phyloP scores from a whole-genome alignment of 2,797 vertebrate genomes.

The Mallotus villosus region DNA sequence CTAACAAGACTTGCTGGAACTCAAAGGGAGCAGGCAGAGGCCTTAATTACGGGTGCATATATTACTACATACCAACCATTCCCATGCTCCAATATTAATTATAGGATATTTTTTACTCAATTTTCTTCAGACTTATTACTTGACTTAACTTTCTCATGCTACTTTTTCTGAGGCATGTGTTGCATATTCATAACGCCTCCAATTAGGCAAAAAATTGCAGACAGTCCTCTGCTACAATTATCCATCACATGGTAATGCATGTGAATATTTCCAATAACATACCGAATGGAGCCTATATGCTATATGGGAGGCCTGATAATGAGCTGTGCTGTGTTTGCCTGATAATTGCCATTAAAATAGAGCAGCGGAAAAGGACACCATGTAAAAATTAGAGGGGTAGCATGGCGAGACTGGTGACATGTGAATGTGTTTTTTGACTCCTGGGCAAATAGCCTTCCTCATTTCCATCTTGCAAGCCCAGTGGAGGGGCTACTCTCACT shows the following conservation, averaged over 20 bases:
- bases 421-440: conserved; percentile 10
- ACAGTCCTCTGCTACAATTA: conserved; percentile 25
- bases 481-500: not conserved
- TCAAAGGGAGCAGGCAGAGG: conserved; percentile 59
- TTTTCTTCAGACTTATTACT: conserved; percentile 59
- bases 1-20: conserved; percentile 71
- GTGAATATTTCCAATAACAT: conserved; percentile 25
- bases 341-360: conserved; percentile 14
- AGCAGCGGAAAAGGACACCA: not conserved
- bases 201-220: conserved; percentile 50
- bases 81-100: conserved; percentile 66
- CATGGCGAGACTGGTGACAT: not conserved
- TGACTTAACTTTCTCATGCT: conserved; percentile 67
- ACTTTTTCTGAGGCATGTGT: conserved; percentile 37
- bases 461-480: conserved; percentile 1
- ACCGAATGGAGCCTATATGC: conserved; percentile 11
- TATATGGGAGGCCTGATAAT: conserved; percentile 9
- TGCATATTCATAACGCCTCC: conserved; percentile 56
- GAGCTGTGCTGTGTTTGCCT: conserved; percentile 7
- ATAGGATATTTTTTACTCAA: conserved; percentile 50
- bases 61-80: conserved; percentile 65
- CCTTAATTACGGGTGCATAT: conserved; percentile 75
- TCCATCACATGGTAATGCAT: conserved; percentile 8
- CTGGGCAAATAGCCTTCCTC: not conserved
- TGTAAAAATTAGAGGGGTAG: not conserved